These are phyloP conservation scores for Lacerta viridis DNA, from an alignment of 2,797 vertebrate genomes.

Conservation along the genomic window DNA sequence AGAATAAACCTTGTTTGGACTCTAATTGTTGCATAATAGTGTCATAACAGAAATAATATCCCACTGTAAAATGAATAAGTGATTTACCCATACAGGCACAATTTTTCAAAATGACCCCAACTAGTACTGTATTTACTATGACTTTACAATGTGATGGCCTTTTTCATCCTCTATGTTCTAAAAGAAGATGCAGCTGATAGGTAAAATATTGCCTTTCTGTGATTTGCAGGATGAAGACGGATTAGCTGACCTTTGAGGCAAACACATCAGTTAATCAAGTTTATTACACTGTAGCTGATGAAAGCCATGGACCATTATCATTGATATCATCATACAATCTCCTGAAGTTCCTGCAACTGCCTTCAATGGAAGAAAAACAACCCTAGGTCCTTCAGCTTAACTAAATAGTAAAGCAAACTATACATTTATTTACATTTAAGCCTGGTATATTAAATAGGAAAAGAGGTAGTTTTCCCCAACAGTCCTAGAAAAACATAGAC, in stretches of 20 bases:
- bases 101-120: conserved; percentile 31
- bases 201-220: conserved; percentile 32
- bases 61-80: conserved; percentile 46
- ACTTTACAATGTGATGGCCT: not conserved
- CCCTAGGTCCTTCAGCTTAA: not conserved
- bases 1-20: conserved; percentile 47
- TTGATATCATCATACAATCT: not conserved
- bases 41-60: conserved; percentile 48
- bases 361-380: not conserved
- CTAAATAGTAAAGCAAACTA: not conserved
- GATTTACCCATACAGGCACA: conserved; percentile 5
- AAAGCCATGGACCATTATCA: not conserved
- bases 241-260: conserved; percentile 28
- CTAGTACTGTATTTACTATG: not conserved
- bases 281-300: not conserved
- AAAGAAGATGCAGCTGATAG: conserved; percentile 10
- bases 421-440: not conserved
- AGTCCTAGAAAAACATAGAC: not conserved
- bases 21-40: conserved; percentile 64
- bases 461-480: not conserved
- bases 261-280: not conserved
- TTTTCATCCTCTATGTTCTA: not conserved
- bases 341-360: not conserved
- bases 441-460: not conserved
- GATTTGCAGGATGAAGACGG: conserved; percentile 3